Conservation (phyloP, 2,113 vertebrate species). For the Bufo bufo region DNA sequence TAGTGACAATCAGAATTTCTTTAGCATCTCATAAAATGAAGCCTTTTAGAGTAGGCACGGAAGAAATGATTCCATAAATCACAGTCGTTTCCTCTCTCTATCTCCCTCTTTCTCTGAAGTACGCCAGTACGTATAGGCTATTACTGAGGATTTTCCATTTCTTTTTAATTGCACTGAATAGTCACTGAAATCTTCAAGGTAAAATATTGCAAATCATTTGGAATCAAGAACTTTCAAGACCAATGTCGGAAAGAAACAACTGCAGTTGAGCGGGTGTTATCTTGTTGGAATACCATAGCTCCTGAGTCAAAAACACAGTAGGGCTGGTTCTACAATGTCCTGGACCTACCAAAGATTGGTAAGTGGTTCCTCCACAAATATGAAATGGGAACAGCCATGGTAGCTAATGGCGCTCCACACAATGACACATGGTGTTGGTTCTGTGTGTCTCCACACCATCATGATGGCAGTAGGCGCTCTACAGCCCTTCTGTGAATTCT, state of each 20-base stretch:
- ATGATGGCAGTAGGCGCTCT: too few relatives aligned
- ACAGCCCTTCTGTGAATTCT: too few relatives aligned
- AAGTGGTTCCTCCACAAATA: too few relatives aligned
- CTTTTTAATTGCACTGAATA: conserved; percentile 29
- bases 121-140: conserved; percentile 30
- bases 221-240: neutral
- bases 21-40: conserved; percentile 68
- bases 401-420: too few relatives aligned
- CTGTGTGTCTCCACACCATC: too few relatives aligned
- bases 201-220: conserved; percentile 57
- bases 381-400: too few relatives aligned
- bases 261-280: neutral
- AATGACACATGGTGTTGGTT: too few relatives aligned
- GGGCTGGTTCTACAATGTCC: too few relatives aligned
- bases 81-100: conserved; percentile 48
- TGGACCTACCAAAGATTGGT: too few relatives aligned
- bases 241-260: neutral
- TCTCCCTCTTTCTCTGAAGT: conserved; percentile 5
- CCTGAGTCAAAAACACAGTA: too few relatives aligned
- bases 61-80: conserved; percentile 66
- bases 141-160: neutral
- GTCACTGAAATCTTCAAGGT: conserved; percentile 53
- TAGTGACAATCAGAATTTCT: conserved; percentile 69
- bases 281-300: too few relatives aligned
- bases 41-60: conserved; percentile 66